Evolutionary conservation across 2,113 vertebrate genomes (phyloP), one percentile per base, ranked within the genome.

Genomic region (Telmatochromis brachygnathus): DNA sequence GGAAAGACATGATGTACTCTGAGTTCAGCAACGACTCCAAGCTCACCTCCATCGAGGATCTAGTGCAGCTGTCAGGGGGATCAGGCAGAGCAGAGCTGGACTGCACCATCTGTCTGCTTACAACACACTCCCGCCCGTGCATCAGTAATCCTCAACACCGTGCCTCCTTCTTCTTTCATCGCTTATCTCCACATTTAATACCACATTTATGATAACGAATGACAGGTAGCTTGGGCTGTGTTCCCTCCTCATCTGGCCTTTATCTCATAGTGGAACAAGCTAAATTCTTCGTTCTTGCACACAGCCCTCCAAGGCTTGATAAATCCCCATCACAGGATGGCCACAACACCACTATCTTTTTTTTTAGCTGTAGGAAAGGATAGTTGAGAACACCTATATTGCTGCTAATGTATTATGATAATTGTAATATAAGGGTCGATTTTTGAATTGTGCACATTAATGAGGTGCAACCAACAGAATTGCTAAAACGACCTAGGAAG

Each of bases 131-230:
- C 89, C 92, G 89, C 84, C 88, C 55, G 79, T 89, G 80, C 83
- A 93, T 89, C 79, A 55, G 56, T 90, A 91, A 96, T 92, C 89
- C 91, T 91, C 90, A 65, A 87, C 89, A 91, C 85, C 79, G 84
- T 88, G 84, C 93, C 94, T 96, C 93, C 94, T 91, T 88, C 91
- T 90, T 89, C 91, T 94, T 93, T 94, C 92, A 93, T 90, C 79
- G 90, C 95, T 96, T 96, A 96, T 95, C 94, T 93, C 75, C 89
- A 84, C 87, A 82, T 95, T 96, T 94, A 94, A 95, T 94, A 94
- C 87, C 83, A 30, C 93, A 90, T 93, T 95, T 94, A 94, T 95
- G 95, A 95, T 96, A 94, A 95, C 89, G 68, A 55, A 95, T 95
- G 94, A 96, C 93, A 95, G 93, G 91, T 93, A 95, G 90, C 92